Evolutionary conservation across 2,797 vertebrate species (phyloP).

Genomic region (Sebastes hubbsi): DNA sequence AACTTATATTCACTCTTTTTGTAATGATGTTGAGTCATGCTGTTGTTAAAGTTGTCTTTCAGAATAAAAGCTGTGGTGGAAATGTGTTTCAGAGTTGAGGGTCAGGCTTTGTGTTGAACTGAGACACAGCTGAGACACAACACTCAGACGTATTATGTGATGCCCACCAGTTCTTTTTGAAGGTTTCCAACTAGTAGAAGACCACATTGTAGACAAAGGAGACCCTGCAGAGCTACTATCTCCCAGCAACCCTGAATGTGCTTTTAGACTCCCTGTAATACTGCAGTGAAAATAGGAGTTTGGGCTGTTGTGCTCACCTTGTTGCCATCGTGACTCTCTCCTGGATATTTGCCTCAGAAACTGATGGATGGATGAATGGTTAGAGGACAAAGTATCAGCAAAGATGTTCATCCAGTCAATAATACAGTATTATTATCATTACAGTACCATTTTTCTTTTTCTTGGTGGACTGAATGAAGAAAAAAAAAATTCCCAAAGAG

Average conservation of each 20-base stretch:
- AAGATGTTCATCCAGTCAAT: not conserved
- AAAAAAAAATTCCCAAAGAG: not conserved
- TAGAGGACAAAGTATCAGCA: not conserved
- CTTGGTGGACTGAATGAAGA: not conserved
- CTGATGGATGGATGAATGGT: not conserved
- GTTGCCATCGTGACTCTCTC: not conserved
- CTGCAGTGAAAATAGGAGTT: not conserved
- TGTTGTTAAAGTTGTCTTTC: not conserved
- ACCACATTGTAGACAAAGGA: not conserved
- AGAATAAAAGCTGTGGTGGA: not conserved
- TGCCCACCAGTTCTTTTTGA: not conserved
- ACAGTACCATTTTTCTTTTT: not conserved
- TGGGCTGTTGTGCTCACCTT: not conserved
- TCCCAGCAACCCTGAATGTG: not conserved
- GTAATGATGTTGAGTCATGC: not conserved
- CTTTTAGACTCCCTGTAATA: not conserved
- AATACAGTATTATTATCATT: not conserved
- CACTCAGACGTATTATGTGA: not conserved
- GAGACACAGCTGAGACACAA: not conserved
- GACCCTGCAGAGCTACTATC: not conserved
- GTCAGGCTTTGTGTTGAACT: not conserved
- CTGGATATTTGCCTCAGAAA: not conserved
- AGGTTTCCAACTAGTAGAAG: not conserved
- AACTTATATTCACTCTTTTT: too few species aligned
- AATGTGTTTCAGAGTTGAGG: not conserved